Conservation (phyloP, 2,113 vertebrate genomes). For the Caretta caretta region DNA sequence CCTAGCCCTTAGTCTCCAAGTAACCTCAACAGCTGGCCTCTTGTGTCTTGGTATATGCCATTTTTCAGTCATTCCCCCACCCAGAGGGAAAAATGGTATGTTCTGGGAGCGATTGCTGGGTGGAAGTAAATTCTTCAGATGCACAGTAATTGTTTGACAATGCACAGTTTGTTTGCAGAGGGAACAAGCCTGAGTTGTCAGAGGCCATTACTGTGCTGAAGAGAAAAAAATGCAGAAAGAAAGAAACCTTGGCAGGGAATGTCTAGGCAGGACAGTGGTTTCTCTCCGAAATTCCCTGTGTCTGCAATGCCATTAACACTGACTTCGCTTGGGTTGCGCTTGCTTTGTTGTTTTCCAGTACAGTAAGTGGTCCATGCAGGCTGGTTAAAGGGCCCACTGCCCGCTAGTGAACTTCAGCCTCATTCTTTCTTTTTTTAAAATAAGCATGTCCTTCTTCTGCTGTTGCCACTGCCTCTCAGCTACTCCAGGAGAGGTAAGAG, state of each 20-base stretch:
- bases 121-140: slow-evolving; percentile 19
- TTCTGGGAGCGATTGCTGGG: neutral
- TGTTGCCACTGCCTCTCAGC: neutral
- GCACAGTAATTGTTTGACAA: slow-evolving; percentile 4
- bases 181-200: neutral
- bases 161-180: neutral
- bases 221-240: neutral
- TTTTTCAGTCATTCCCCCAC: neutral
- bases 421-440: neutral
- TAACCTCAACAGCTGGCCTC: neutral
- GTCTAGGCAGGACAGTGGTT: neutral
- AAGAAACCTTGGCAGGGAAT: fast-evolving
- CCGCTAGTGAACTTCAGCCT: neutral
- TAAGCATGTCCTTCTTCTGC: neutral
- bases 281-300: neutral
- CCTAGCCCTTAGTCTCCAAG: neutral
- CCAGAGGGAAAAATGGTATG: neutral
- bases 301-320: neutral
- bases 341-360: neutral
- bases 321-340: neutral
- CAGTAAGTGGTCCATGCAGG: fast-evolving
- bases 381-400: neutral
- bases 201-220: neutral
- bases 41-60: neutral
- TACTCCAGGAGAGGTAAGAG: slow-evolving; percentile 15